Percentiles rank a stretch among this genome's conserved stretches.
phyloP scores from a whole-genome alignment of 2,888 invertebrate species.

The Troides helena region DNA sequence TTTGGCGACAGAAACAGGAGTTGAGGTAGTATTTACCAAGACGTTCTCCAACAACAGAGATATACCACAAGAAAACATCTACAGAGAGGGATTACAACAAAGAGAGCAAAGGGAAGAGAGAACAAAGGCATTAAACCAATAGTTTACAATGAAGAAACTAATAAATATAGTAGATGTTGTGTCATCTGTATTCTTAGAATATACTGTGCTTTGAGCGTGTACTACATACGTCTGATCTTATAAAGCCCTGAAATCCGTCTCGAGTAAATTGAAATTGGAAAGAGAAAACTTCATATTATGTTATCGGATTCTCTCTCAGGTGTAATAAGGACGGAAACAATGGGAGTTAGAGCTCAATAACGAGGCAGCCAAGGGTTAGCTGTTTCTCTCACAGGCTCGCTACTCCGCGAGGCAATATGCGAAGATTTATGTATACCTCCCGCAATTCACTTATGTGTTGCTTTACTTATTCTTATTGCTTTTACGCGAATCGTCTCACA shows the following conservation, averaged over 20 bases:
- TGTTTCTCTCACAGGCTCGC: constrained; percentile 74
- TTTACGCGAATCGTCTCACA: too few species aligned
- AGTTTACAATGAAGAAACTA: too few species aligned
- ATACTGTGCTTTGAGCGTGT: constrained; percentile 37
- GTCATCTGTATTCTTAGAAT: not conserved
- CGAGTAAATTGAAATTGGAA: constrained; percentile 80
- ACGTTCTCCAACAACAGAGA: too few species aligned
- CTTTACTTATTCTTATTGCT: constrained; percentile 62
- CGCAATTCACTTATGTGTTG: constrained; percentile 59
- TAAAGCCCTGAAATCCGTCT: constrained; percentile 78
- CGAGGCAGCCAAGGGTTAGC: constrained; percentile 79
- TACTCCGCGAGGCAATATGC: constrained; percentile 73
- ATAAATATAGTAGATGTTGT: not conserved
- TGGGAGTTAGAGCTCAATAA: constrained; percentile 80
- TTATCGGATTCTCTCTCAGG: constrained; percentile 39
- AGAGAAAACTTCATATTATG: constrained; percentile 54
- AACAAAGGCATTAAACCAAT: too few species aligned
- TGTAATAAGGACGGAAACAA: constrained; percentile 51
- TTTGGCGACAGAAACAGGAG: too few species aligned
- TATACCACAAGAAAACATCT: too few species aligned
- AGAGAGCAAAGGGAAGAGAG: too few species aligned
- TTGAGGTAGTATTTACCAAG: too few species aligned
- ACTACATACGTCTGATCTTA: constrained; percentile 52
- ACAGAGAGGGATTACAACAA: too few species aligned
- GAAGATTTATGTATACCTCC: constrained; percentile 71